Base-by-base conservation (phyloP, 2,113 vertebrate genomes). In the Perca fluviatilis region DNA sequence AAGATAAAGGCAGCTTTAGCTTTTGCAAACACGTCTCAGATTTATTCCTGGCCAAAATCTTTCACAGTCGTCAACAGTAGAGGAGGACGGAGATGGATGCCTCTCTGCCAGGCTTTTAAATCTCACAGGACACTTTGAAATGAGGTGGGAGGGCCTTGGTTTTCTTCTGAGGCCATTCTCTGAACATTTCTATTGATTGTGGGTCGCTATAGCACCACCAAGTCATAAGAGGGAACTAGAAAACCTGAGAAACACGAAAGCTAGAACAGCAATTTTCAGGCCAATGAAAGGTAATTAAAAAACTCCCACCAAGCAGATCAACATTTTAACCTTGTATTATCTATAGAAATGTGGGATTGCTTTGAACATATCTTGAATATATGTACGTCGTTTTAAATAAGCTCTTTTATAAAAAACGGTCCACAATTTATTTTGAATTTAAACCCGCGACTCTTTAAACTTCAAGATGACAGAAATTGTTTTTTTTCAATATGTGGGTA, bases 101-200 rank as follows among this genome's bases (percentile, higher is more conserved):
- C 47, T 73, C 81, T 43, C 72, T 73, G 88, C 80, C 65, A 68
- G 63, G 85, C 40, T 57, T 71, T 56, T 70, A 88, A 75, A 83
- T 69, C 87, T 90, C 89, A 61, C 83, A 84, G 85, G 87, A 83
- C 71, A 60, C 80, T 84, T 72, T 77, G 81, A 85, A 83, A 86
- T 83, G 27, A 84, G 88, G 81, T 84, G 86, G 76, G 85, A 83
- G 79, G 85, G 72, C 72, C 83, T 63, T 63, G 74, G 64, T 78
- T 88, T 88, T 65, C 77, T 79, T 88, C 85, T 68, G 75, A 86
- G 71, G 61, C 69, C 57, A 27, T 80, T 89, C 71, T 79, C 79
- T 85, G 76, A 87, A 79, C 80, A 79, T 65, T 77, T 86, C 79
- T 85, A 88, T 87, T 69, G 87, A 89, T 85, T 81, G 67, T 8